phyloP scores from a whole-genome alignment of 2,888 invertebrate genomes.

The Scrobipalpa atriplicella region DNA sequence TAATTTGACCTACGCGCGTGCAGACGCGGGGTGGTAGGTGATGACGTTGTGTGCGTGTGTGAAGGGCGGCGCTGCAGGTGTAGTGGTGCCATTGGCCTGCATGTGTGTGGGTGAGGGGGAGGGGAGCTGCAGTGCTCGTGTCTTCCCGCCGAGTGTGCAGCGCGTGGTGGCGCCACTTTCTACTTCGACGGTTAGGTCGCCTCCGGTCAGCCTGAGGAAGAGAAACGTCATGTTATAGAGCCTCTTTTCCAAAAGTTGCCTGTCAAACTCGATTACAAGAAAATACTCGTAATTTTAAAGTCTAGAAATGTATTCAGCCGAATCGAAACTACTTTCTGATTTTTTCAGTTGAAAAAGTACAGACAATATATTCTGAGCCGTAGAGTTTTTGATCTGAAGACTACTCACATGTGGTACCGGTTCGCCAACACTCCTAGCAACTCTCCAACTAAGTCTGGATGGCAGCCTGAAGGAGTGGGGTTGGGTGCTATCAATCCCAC shows the following conservation, averaged over 20 bases:
- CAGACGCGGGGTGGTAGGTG: slow-evolving; percentile 77
- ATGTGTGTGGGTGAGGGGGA: slow-evolving; percentile 38
- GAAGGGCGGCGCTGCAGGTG: slow-evolving; percentile 57
- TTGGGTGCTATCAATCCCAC: slow-evolving; percentile 84
- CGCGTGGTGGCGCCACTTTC: slow-evolving; percentile 88
- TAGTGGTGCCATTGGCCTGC: slow-evolving; percentile 39
- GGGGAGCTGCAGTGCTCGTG: slow-evolving; percentile 75
- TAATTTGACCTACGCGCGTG: slow-evolving; percentile 55
- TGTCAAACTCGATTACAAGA: too few relatives aligned
- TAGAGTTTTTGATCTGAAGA: too few relatives aligned
- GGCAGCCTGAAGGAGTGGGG: slow-evolving; percentile 39
- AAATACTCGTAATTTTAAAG: too few relatives aligned
- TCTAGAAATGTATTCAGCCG: too few relatives aligned
- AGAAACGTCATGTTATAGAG: neutral
- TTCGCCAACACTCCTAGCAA: slow-evolving; percentile 91
- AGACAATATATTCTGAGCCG: too few relatives aligned
- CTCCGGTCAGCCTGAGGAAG: slow-evolving; percentile 83
- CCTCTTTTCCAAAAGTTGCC: too few relatives aligned
- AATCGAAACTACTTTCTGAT: too few relatives aligned
- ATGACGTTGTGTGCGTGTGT: slow-evolving; percentile 80
- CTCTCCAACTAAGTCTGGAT: slow-evolving; percentile 91
- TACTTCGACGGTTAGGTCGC: slow-evolving; percentile 89
- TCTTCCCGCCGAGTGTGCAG: slow-evolving; percentile 93
- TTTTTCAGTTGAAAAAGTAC: too few relatives aligned
- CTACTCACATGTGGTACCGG: slow-evolving; percentile 88